phyloP scores from a whole-genome alignment of 2,113 vertebrate genomes.

The Nyctereutes procyonoides region DNA sequence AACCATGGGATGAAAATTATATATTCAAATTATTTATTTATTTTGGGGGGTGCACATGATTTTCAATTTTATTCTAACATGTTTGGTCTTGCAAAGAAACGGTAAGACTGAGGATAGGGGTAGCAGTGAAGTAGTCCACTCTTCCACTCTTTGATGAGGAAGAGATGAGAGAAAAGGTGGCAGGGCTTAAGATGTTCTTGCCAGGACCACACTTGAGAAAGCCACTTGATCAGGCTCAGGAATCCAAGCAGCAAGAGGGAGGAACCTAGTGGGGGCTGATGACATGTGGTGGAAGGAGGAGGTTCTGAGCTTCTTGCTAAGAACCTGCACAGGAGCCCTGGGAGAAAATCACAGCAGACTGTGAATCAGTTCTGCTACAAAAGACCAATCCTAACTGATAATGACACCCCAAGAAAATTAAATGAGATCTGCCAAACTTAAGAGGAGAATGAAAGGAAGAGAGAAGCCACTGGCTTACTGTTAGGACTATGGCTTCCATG shows the following conservation, averaged over 20 bases:
- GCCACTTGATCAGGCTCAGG: neutral
- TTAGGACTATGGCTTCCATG: neutral
- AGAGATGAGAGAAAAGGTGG: neutral
- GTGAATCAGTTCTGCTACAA: neutral
- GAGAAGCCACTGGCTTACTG: neutral
- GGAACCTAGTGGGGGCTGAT: neutral
- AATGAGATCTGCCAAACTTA: neutral
- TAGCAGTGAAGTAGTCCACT: neutral
- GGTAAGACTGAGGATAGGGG: neutral
- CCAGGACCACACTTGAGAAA: neutral
- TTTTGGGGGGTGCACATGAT: neutral
- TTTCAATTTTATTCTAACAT: neutral
- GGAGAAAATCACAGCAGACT: neutral
- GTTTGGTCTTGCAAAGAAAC: neutral
- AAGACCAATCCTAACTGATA: neutral
- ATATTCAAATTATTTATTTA: neutral
- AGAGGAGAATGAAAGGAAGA: neutral
- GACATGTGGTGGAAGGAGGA: fast-evolving
- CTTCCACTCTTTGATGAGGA: neutral
- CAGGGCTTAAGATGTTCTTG: neutral
- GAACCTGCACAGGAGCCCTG: neutral
- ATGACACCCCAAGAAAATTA: neutral
- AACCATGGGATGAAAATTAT: neutral
- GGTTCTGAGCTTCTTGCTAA: neutral
- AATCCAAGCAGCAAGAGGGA: neutral